phyloP scores from a whole-genome alignment of 2,113 vertebrate genomes.

The Corythoichthys haematopterus region DNA sequence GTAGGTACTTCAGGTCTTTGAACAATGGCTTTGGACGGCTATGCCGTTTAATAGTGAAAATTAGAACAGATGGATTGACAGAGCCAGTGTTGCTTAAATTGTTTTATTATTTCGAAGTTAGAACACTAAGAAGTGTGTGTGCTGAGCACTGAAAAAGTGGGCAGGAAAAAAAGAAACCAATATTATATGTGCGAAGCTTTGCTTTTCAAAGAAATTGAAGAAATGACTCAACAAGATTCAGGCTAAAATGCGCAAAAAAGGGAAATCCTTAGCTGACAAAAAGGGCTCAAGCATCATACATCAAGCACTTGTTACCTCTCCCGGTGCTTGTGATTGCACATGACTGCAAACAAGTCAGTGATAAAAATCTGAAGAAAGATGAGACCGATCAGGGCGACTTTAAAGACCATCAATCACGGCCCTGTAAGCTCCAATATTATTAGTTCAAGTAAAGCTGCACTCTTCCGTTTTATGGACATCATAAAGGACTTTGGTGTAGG shows the following conservation, averaged over 20 bases:
- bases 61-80: too few species aligned
- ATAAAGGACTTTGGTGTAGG: slow-evolving; percentile 71
- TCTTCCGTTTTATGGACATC: slow-evolving; percentile 88
- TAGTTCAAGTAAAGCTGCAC: slow-evolving; percentile 87
- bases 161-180: too few species aligned
- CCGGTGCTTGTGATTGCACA: slow-evolving; percentile 85
- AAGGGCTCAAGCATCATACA: slow-evolving; percentile 84
- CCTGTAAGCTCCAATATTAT: slow-evolving; percentile 81
- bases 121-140: too few species aligned
- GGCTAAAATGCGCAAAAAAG: slow-evolving; percentile 74
- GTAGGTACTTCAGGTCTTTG: too few species aligned
- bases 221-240: slow-evolving; percentile 61
- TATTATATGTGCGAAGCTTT: too few species aligned
- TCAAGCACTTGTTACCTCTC: slow-evolving; percentile 93
- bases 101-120: too few species aligned
- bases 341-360: slow-evolving; percentile 90
- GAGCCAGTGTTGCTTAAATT: too few species aligned
- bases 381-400: slow-evolving; percentile 85
- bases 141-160: too few species aligned
- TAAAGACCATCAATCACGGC: slow-evolving; percentile 89
- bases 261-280: slow-evolving; percentile 87
- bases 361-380: slow-evolving; percentile 96
- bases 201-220: slow-evolving; percentile 45
- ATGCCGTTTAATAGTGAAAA: too few species aligned
- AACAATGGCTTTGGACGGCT: too few species aligned